Conservation (phyloP, 92 coral and sea anemone genomes). For the Umimayanthus chanpuru region DNA sequence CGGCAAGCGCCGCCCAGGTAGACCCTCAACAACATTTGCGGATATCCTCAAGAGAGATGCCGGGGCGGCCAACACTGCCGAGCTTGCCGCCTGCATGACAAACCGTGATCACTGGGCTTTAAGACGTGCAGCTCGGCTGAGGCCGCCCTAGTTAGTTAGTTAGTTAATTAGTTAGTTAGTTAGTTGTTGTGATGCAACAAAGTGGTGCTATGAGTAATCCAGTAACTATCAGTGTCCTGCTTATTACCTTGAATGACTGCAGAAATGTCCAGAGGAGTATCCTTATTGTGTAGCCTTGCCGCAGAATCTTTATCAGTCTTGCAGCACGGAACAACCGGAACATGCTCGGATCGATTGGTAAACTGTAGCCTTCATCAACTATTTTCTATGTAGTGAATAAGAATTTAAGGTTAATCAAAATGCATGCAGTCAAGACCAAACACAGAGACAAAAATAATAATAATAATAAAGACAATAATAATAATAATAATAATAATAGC, state of each 20-base stretch:
- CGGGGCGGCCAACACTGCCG: no score
- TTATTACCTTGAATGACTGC: constrained; percentile 91
- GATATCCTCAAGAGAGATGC: no score
- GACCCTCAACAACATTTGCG: no score
- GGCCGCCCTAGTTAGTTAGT: no score
- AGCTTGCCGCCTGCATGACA: no score
- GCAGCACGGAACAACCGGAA: constrained; percentile 98
- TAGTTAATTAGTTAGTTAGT: no score
- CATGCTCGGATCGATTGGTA: constrained; percentile 95
- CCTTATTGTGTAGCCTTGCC: constrained; percentile 93
- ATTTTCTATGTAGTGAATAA: constrained; percentile 12
- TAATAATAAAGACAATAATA: background rate
- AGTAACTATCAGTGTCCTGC: background rate
- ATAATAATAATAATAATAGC: background rate
- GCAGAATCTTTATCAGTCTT: constrained; percentile 88
- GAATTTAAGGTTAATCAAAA: background rate
- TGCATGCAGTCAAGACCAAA: background rate
- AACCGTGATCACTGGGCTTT: no score
- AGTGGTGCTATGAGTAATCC: background rate
- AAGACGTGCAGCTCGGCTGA: no score
- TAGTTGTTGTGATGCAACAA: no score
- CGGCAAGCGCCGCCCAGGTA: no score
- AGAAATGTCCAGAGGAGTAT: constrained; percentile 94
- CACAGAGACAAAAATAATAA: no score
- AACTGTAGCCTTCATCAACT: background rate